These are phyloP conservation scores for Platanista minor DNA, from an alignment of 2,113 vertebrate genomes.

Conservation along the genomic window DNA sequence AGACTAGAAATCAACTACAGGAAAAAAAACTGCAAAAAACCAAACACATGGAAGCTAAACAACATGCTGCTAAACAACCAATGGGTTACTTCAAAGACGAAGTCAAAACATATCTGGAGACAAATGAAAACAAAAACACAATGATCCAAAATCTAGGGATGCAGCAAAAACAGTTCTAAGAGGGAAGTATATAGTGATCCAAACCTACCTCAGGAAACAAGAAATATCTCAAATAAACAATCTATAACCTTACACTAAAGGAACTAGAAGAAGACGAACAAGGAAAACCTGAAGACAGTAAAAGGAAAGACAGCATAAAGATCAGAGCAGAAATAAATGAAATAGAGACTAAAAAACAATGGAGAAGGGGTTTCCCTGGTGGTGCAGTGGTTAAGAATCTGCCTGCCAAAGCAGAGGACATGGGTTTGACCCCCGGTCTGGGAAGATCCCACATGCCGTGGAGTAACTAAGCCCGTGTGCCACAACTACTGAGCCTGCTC, in stretches of 20 bases:
- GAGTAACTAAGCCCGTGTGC: no score
- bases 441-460: no score
- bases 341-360: neutral
- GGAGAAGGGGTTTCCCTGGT: no score
- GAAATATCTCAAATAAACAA: neutral
- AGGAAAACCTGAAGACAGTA: neutral
- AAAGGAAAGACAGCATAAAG: neutral
- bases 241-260: neutral
- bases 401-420: no score
- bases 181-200: neutral
- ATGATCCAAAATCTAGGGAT: neutral
- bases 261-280: neutral
- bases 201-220: neutral
- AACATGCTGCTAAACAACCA: neutral
- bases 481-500: no score
- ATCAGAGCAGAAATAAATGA: neutral
- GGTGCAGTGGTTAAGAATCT: no score
- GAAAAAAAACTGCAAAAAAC: neutral
- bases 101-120: neutral
- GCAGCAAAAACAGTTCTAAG: neutral
- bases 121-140: neutral
- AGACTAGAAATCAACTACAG: no score
- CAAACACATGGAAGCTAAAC: neutral
- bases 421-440: accelerated
- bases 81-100: neutral